Conservation (phyloP, 2,888 invertebrate species). For the Ectropis crepuscularia region DNA sequence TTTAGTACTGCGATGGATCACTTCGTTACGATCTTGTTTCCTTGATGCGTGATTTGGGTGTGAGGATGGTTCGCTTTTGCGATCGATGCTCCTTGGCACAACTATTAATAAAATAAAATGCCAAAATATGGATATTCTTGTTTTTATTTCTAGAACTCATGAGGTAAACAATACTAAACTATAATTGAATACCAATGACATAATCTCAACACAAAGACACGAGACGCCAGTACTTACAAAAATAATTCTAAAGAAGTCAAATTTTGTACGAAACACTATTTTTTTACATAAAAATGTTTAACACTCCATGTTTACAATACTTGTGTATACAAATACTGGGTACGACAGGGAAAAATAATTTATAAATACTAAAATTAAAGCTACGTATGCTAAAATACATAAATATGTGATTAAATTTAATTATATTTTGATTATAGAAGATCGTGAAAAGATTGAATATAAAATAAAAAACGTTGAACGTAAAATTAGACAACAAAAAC, state of each 20-base stretch:
- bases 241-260: conserved; percentile 48
- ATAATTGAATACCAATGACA: conserved; percentile 69
- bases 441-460: conserved; percentile 59
- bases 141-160: conserved; percentile 84
- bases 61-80: too few relatives aligned
- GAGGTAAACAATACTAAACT: conserved; percentile 83
- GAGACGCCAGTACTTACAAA: conserved; percentile 55
- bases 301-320: conserved; percentile 67
- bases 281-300: conserved; percentile 49
- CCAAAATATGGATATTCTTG: conserved; percentile 70
- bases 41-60: too few relatives aligned
- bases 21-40: too few relatives aligned
- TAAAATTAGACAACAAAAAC: conserved; percentile 83
- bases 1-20: too few relatives aligned
- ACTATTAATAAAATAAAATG: conserved; percentile 51
- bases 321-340: conserved; percentile 60
- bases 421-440: conserved; percentile 55
- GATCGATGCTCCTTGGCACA: too few relatives aligned
- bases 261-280: conserved; percentile 57
- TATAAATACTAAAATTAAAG: conserved; percentile 73
- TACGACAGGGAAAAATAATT: conserved; percentile 42
- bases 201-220: conserved; percentile 61
- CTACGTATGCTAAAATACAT: conserved; percentile 77
- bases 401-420: conserved; percentile 77
- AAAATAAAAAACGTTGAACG: conserved; percentile 67